These are phyloP conservation scores for Rhopalosiphum padi DNA, from an alignment of 1,140 invertebrate genomes.

Conservation along the genomic window DNA sequence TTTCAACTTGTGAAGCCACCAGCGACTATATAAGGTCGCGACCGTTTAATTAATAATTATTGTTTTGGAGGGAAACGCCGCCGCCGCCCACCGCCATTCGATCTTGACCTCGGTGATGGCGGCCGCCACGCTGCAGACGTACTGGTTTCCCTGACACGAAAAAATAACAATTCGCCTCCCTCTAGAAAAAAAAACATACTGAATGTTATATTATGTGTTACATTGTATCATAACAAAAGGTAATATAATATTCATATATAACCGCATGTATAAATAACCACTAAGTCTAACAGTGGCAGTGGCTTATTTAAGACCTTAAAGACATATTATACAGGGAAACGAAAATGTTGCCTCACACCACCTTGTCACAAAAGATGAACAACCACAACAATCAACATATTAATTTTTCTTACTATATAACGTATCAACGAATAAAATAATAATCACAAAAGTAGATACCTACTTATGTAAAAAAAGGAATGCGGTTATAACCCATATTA, in stretches of 20 bases:
- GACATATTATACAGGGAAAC: not conserved
- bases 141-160: slow-evolving; percentile 40
- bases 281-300: not conserved
- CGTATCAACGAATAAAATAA: too few species aligned
- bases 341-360: not conserved
- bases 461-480: too few species aligned
- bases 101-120: slow-evolving; percentile 49
- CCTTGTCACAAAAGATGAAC: not conserved
- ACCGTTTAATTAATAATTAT: slow-evolving; percentile 5
- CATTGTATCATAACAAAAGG: not conserved
- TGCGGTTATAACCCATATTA: too few species aligned
- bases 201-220: not conserved
- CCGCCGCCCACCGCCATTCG: not conserved
- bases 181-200: not conserved
- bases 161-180: not conserved
- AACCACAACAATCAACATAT: not conserved
- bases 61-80: slow-evolving; percentile 53
- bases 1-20: not conserved
- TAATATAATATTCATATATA: not conserved
- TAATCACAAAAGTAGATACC: too few species aligned
- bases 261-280: too few species aligned
- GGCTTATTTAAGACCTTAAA: not conserved
- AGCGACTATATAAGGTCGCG: not conserved
- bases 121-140: not conserved
- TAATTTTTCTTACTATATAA: not conserved